phyloP scores from a whole-genome alignment of 1,140 invertebrate species.

The Diuraphis noxia region DNA sequence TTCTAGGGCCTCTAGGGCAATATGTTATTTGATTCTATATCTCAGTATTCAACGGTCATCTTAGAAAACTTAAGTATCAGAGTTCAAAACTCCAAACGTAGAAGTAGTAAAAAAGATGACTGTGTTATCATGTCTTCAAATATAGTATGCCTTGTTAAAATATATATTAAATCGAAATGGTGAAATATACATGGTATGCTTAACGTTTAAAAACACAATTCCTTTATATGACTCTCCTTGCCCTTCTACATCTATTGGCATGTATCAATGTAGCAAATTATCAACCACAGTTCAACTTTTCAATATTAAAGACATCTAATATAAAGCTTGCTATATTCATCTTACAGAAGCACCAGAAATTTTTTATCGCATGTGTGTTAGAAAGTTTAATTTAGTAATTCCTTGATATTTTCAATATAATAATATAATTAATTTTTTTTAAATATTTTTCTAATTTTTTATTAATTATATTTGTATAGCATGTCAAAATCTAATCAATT shows the following conservation, averaged over 20 bases:
- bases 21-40: background rate
- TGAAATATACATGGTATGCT: background rate
- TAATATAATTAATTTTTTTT: background rate
- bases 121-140: background rate
- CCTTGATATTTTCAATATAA: background rate
- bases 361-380: background rate
- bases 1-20: background rate
- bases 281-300: background rate
- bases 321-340: background rate
- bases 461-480: background rate
- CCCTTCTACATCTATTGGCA: background rate
- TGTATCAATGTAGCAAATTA: background rate
- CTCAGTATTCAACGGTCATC: background rate
- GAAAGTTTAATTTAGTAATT: too few species aligned
- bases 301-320: background rate
- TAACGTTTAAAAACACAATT: background rate
- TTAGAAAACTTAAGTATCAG: background rate
- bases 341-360: background rate
- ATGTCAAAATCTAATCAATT: background rate
- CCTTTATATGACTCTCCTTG: background rate
- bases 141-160: background rate
- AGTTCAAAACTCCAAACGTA: background rate
- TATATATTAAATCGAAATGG: too few species aligned
- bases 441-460: background rate
- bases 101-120: background rate